Evolutionary conservation across 2,888 invertebrate species (phyloP).

Genomic region (Trachelus tabidus): DNA sequence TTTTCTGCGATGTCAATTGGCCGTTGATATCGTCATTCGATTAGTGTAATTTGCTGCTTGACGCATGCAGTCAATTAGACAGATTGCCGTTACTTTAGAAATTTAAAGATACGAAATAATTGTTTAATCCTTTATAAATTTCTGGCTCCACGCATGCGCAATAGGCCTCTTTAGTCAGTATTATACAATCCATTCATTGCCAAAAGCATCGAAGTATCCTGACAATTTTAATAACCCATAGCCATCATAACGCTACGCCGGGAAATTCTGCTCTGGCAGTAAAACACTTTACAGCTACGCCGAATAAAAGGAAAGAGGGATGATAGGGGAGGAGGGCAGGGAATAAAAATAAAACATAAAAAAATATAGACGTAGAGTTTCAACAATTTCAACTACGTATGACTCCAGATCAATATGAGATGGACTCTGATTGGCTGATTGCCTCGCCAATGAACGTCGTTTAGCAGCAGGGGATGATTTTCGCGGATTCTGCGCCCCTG

Average conservation of each 20-base stretch:
- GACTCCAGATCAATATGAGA: constrained; percentile 36
- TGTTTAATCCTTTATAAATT: not conserved
- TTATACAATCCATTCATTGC: constrained; percentile 36
- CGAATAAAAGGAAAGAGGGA: constrained; percentile 43
- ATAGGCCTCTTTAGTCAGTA: not conserved
- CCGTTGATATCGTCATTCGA: too few relatives aligned
- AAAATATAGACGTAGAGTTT: not conserved
- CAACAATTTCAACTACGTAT: not conserved
- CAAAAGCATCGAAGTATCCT: constrained; percentile 37
- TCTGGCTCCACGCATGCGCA: not conserved
- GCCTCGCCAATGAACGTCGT: constrained; percentile 39
- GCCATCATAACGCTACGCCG: constrained; percentile 10
- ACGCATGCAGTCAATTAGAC: not conserved
- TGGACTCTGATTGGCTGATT: constrained; percentile 39
- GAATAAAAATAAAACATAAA: constrained; percentile 16
- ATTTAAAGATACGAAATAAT: not conserved
- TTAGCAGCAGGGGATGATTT: constrained; percentile 39
- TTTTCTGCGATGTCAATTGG: not conserved
- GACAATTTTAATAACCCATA: constrained; percentile 49
- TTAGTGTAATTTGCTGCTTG: not conserved
- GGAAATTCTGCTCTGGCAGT: constrained; percentile 5
- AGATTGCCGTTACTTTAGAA: not conserved
- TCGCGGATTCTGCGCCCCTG: constrained; percentile 51
- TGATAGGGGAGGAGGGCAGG: constrained; percentile 8
- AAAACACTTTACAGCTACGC: constrained; percentile 41